A percentile compares a stretch with the other conserved stretches of the same genome.
Evolutionary conservation across 2,888 invertebrate species (phyloP).

Genomic region (Furcula furcula): DNA sequence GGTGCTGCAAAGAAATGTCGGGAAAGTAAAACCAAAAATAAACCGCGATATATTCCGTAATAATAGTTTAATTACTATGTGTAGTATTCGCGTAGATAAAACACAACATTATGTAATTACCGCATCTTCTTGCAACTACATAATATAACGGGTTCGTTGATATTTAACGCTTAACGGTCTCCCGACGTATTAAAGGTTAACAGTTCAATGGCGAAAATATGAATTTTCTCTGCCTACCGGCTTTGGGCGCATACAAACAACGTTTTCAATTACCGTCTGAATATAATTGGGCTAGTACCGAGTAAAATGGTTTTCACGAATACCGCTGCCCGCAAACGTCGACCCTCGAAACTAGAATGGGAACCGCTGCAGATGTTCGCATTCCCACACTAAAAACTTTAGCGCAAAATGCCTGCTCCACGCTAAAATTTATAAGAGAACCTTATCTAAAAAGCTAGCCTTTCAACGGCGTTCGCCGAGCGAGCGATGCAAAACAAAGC

Average conservation of each 20-base stretch:
- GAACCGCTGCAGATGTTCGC: constrained; percentile 63
- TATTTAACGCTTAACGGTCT: constrained; percentile 6
- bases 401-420: constrained; percentile 61
- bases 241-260: constrained; percentile 34
- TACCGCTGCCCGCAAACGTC: constrained; percentile 48
- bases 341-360: constrained; percentile 61
- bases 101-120: too few relatives aligned
- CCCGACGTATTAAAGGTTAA: constrained; percentile 5
- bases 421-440: constrained; percentile 73
- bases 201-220: constrained; percentile 13
- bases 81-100: too few relatives aligned
- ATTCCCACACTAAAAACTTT: constrained; percentile 71
- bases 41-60: too few relatives aligned
- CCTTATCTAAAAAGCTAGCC: constrained; percentile 79
- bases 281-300: constrained; percentile 50
- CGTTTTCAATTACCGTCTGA: constrained; percentile 44
- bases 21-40: too few relatives aligned
- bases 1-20: too few relatives aligned
- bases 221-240: constrained; percentile 31
- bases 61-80: too few relatives aligned
- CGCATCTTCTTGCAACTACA: too few relatives aligned
- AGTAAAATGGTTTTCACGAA: constrained; percentile 51
- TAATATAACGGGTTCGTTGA: too few relatives aligned
- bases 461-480: constrained; percentile 70
- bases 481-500: constrained; percentile 79